These are phyloP conservation scores for Ammodytes dubius DNA, from an alignment of 2,113 vertebrate genomes.

Conservation along the genomic window DNA sequence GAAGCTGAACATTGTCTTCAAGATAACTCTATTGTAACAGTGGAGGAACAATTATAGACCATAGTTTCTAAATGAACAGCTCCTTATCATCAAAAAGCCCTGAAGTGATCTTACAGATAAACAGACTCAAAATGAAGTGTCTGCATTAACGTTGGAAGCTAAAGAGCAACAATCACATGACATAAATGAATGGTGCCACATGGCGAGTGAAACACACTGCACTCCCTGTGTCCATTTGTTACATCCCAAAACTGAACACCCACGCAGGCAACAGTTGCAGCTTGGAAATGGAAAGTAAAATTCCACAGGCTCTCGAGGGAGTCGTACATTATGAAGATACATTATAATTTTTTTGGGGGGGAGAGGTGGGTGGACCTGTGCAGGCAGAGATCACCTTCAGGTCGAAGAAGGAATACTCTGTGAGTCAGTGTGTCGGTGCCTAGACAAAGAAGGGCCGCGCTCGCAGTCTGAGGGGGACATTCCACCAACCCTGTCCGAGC, in stretches of 20 bases:
- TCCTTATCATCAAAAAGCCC: not conserved
- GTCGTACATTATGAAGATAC: not conserved
- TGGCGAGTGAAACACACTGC: slow-evolving; percentile 7
- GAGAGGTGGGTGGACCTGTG: slow-evolving; percentile 10
- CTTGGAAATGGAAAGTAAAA: slow-evolving; percentile 23
- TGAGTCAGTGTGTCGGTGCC: slow-evolving; percentile 14
- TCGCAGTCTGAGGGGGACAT: slow-evolving; percentile 71
- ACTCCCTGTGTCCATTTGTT: slow-evolving; percentile 8
- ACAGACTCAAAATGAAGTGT: slow-evolving; percentile 3
- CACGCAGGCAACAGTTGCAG: slow-evolving; percentile 29
- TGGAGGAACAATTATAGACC: not conserved
- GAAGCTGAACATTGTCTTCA: slow-evolving; percentile 26
- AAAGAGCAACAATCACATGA: not conserved
- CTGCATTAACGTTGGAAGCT: not conserved
- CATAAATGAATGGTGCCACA: not conserved
- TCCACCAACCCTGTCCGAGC: slow-evolving; percentile 71
- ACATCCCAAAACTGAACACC: slow-evolving; percentile 12
- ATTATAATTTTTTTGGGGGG: not conserved
- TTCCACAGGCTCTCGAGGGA: not conserved
- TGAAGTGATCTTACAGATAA: not conserved
- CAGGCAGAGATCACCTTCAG: slow-evolving; percentile 49
- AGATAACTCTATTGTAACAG: not conserved
- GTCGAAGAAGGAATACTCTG: slow-evolving; percentile 53
- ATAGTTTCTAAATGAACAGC: not conserved
- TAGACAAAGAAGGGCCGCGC: slow-evolving; percentile 55